Evolutionary conservation across 2,797 vertebrate genomes (phyloP), one percentile per base, ranked within the genome.

Genomic region (Microcaecilia unicolor): DNA sequence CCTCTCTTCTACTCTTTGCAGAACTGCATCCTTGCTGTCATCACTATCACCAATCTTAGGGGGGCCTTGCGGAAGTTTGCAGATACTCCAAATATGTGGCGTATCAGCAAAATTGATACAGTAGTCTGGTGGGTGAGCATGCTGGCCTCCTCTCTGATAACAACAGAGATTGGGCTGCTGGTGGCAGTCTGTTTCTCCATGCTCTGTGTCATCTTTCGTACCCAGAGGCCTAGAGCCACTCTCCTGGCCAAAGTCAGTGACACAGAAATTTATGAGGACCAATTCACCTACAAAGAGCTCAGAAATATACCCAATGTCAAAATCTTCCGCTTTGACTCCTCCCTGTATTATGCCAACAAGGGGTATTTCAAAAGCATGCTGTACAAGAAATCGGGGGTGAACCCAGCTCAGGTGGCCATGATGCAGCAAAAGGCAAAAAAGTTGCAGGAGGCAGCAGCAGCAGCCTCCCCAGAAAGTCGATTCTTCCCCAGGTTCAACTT

Each of bases 281-380:
- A 57, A 44, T 46, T 59, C 3, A 6, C 51, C 12, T 74, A 74
- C 35, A 76, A 60, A 41, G 38, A 41, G 24, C 60, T 77, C 25
- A 51, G 41, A 36, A 64, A 28, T 28, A 35, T 72, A 18, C 23
- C 62, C 27, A 34, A 63, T 30, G 18, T 76, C 31, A 75, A 70
- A 43, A 74, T 76, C 38, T 74, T 72, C 44, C 44, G 50, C 16
- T 77, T 77, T 0, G 64, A 75, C 47, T 56, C 46, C 5, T 67
- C 64, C 4, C 61, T 77, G 8, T 69, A 70, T 43, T 74, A 72
- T 25, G 64, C 61, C 44, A 77, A 76, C 52, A 77, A 70, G 51
- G 57, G 69, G 14, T 76, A 76, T 19, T 77, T 74, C 48, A 73
- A 43, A 48, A 39, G 33, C 1, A 51, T 23, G 21, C 55, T 76